Conservation (phyloP, 2,797 vertebrate genomes). For the Acipenser oxyrinchus region DNA sequence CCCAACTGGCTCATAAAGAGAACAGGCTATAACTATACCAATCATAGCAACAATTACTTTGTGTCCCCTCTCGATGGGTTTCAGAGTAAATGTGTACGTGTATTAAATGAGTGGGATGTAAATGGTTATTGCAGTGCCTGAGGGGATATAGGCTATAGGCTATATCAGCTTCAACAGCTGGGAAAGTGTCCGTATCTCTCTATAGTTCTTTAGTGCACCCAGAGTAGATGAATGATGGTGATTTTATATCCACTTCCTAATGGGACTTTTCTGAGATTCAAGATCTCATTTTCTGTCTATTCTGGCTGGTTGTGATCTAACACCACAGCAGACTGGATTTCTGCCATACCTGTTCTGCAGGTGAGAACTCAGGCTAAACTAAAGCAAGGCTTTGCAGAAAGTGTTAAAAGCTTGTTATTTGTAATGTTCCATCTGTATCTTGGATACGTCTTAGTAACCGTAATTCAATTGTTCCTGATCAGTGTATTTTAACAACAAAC, state of each 20-base stretch:
- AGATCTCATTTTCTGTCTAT: too few species aligned
- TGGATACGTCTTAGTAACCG: too few species aligned
- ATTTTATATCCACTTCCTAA: neutral
- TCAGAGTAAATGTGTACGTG: neutral
- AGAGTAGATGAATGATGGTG: neutral
- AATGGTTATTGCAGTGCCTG: neutral
- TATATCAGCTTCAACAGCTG: neutral
- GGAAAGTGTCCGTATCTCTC: neutral
- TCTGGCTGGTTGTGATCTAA: too few species aligned
- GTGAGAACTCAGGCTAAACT: too few species aligned
- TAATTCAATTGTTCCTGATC: too few species aligned
- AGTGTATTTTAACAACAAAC: too few species aligned
- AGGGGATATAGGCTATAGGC: neutral
- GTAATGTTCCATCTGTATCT: too few species aligned
- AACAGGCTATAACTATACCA: neutral
- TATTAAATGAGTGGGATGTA: neutral
- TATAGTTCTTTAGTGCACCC: neutral
- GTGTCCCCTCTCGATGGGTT: neutral
- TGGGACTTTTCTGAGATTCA: neutral
- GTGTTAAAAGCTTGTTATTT: too few species aligned
- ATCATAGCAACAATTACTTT: neutral
- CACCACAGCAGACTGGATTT: too few species aligned
- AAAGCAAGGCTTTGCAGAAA: too few species aligned
- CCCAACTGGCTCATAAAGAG: neutral
- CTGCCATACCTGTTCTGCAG: too few species aligned